Evolutionary conservation across 2,797 vertebrate species (phyloP).

Genomic region (Sorex maritimensis): DNA sequence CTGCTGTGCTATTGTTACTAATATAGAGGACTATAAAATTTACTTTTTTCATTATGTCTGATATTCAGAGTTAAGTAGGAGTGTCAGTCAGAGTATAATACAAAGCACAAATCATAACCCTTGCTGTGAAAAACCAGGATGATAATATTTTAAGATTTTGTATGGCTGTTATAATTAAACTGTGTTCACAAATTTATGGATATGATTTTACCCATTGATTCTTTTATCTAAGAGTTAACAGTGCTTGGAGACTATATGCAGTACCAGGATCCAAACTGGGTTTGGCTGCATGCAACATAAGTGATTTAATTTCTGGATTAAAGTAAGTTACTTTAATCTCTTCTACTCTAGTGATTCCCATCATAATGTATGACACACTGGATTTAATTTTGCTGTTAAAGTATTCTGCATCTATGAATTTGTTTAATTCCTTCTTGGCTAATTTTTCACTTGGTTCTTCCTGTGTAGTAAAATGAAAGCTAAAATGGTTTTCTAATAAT

Average conservation of each 20-base stretch:
- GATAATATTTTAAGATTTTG: slow-evolving; percentile 1
- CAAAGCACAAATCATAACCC: not conserved
- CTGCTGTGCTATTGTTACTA: too few species aligned
- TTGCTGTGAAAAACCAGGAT: too few species aligned
- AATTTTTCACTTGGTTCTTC: not conserved
- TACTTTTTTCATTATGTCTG: not conserved
- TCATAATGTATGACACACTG: not conserved
- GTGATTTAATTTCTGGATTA: not conserved
- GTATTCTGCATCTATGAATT: not conserved
- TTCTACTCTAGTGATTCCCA: not conserved
- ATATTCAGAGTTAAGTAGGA: not conserved
- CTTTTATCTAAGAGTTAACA: too few species aligned
- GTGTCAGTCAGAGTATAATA: not conserved
- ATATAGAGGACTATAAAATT: too few species aligned
- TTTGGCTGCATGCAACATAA: too few species aligned
- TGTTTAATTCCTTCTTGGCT: not conserved
- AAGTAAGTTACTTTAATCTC: not conserved
- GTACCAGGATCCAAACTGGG: too few species aligned
- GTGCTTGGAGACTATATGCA: too few species aligned
- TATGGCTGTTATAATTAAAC: too few species aligned
- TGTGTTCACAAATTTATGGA: too few species aligned
- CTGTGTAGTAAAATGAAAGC: too few species aligned
- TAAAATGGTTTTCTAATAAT: not conserved
- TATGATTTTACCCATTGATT: too few species aligned
- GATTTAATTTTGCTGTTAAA: slow-evolving; percentile 1